A percentile compares a stretch with the other conserved stretches of the same genome.
phyloP scores from a whole-genome alignment of 2,888 invertebrate genomes.

The Anodontia alba region DNA sequence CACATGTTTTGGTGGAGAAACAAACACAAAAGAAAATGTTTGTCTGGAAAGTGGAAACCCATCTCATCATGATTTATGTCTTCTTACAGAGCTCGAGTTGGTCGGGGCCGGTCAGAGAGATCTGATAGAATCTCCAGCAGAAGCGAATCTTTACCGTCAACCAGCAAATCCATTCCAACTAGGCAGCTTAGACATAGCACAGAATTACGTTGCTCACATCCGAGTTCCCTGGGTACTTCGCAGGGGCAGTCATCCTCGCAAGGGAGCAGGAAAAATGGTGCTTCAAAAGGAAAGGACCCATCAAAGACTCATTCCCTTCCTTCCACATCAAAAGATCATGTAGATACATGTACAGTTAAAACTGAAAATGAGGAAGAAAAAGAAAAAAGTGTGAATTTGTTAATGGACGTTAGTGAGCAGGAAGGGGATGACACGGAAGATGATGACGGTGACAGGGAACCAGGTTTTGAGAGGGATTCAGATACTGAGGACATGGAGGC shows the following conservation, averaged over 20 bases:
- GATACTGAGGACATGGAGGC: conserved; percentile 51
- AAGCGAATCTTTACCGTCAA: background rate
- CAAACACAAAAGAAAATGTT: too few species aligned
- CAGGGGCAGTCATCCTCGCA: too few species aligned
- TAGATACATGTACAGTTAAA: background rate
- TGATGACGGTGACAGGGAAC: conserved; percentile 6
- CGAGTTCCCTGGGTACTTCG: too few species aligned
- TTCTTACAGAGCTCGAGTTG: conserved; percentile 25
- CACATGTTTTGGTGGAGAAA: too few species aligned
- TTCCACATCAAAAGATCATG: background rate
- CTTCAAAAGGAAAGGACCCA: background rate
- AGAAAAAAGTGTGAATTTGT: background rate
- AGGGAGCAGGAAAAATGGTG: background rate
- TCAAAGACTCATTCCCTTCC: background rate
- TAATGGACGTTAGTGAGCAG: conserved; percentile 6
- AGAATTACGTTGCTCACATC: too few species aligned
- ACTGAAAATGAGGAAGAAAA: background rate
- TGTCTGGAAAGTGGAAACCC: too few species aligned
- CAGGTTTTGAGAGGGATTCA: conserved; percentile 26
- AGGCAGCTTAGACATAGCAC: too few species aligned
- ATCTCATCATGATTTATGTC: too few species aligned
- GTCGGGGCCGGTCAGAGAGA: background rate
- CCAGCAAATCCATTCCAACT: background rate
- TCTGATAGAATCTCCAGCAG: background rate
- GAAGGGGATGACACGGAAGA: background rate